Evolutionary conservation across 2,113 vertebrate species (phyloP).

Genomic region (Rutilus rutilus): DNA sequence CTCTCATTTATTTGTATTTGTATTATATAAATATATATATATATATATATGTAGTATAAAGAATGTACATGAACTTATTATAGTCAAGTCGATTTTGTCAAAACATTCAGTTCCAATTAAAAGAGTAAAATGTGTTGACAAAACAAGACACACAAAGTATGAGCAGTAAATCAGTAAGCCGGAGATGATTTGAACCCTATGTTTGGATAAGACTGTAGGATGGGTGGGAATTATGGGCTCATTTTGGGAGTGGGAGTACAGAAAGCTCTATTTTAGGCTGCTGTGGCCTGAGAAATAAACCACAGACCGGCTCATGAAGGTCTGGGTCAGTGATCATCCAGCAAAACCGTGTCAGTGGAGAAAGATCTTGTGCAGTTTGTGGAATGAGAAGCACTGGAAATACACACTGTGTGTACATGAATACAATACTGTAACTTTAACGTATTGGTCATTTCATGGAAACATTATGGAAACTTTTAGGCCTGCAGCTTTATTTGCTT

Average conservation of each 20-base stretch:
- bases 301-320: conserved; percentile 48
- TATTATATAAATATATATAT: no score
- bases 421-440: not conserved
- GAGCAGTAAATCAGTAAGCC: conserved; percentile 8
- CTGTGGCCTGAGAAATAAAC: conserved; percentile 72
- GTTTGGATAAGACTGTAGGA: conserved; percentile 2
- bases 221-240: conserved; percentile 58
- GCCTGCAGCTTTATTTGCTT: not conserved
- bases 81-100: not conserved
- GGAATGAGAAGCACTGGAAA: not conserved
- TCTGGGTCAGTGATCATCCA: conserved; percentile 53
- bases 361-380: not conserved
- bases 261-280: conserved; percentile 71
- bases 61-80: not conserved
- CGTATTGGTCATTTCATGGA: not conserved
- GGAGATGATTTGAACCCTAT: not conserved
- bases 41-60: not conserved
- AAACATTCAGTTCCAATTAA: not conserved
- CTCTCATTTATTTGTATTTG: not conserved
- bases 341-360: conserved; percentile 39
- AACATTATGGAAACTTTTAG: not conserved
- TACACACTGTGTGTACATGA: not conserved
- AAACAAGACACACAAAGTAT: conserved; percentile 1
- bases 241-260: conserved; percentile 60
- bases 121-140: not conserved